phyloP scores from a whole-genome alignment of 2,113 vertebrate genomes.

The Elephantulus edwardii region DNA sequence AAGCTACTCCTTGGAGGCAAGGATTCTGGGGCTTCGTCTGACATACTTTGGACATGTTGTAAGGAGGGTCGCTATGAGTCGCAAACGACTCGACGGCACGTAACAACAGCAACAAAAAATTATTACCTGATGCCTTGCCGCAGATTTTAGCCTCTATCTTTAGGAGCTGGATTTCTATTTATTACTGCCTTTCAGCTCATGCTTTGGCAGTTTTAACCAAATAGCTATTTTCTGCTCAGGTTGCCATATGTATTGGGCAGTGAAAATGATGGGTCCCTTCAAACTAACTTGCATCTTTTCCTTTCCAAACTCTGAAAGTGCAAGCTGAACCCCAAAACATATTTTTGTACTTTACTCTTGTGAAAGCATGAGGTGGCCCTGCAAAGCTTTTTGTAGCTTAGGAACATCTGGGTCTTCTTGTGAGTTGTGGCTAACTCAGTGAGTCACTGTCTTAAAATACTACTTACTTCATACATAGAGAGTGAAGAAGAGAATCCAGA shows the following conservation, averaged over 20 bases:
- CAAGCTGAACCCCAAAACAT: neutral
- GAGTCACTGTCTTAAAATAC: neutral
- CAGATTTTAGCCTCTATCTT: neutral
- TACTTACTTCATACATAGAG: neutral
- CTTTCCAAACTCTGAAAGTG: neutral
- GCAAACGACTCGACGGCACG: too few relatives aligned
- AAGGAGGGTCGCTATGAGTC: too few relatives aligned
- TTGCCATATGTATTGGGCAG: neutral
- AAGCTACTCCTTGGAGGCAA: too few relatives aligned
- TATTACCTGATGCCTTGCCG: neutral
- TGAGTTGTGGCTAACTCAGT: neutral
- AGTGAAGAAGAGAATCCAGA: neutral
- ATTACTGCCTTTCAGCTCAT: neutral
- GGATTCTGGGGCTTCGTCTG: too few relatives aligned
- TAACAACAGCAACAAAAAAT: neutral
- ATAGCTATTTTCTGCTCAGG: neutral
- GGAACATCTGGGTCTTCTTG: neutral
- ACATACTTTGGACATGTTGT: too few relatives aligned
- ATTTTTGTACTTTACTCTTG: neutral
- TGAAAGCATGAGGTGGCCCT: neutral
- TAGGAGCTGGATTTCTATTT: neutral
- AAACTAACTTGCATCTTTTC: neutral
- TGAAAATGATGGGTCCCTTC: neutral
- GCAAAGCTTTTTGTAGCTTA: neutral
- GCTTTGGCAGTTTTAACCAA: neutral